Base-by-base conservation (phyloP, 2,113 vertebrate species). In the Podiceps cristatus region DNA sequence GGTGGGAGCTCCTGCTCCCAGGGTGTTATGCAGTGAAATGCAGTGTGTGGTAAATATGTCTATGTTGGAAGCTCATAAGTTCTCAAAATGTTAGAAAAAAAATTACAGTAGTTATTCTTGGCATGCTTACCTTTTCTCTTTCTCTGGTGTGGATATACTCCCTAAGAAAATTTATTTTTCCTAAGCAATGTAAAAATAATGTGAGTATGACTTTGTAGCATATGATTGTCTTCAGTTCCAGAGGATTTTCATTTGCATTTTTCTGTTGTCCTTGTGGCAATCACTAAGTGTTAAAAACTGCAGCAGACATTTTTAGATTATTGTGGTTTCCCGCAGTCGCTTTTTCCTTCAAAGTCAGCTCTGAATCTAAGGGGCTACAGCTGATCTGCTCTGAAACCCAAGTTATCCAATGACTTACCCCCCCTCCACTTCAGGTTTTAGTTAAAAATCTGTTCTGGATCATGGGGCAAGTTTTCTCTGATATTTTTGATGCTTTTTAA, bases 251-350 rank as follows among this genome's bases (percentile, higher is more conserved):
- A 69, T 93, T 86, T 83, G 86, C 93, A 69, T 95, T 95, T 95
- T 95, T 93, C 82, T 84, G 83, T 86, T 88, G 85, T 66, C 93
- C 84, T 79, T 97, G 94, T 82, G 97, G 94, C 75, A 29, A 12
- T 96, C 94, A 80, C 77, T 94, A 96, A 94, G 91, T 83, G 91
- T 82, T 94, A 96, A 96, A 95, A 91, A 95, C 47, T 74, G 94
- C 89, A 83, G 81, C 47, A 77, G 81, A 27, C 66, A 4, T 94
- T 95, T 97, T 96, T 91, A 94, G 93, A 86, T 91, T 62, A 44
- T 63, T 95, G 86, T 96, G 93, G 89, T 93, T 93, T 94, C 86
- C 95, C 90, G 1, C 93, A 89, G 93, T 73, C 91, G 75, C 71
- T 55, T 95, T 97, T 97, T 90, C 94, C 89, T 90, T 72, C 45